These are phyloP conservation scores for Chorisops tibialis DNA, from an alignment of 2,888 invertebrate species.

Conservation along the genomic window DNA sequence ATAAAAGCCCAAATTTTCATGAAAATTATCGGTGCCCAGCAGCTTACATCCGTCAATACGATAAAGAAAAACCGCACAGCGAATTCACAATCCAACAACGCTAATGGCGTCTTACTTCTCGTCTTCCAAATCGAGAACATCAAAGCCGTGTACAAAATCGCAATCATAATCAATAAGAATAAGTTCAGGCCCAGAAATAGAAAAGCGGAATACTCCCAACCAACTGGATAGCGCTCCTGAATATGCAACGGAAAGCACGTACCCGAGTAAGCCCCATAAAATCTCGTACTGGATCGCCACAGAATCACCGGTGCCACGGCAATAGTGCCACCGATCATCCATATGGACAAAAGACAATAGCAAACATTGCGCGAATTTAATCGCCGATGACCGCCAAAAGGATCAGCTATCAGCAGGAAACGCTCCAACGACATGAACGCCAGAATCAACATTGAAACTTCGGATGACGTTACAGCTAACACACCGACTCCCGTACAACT, in stretches of 20 bases:
- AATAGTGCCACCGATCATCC: conserved; percentile 59
- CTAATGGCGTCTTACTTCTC: conserved; percentile 58
- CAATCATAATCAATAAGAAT: conserved; percentile 57
- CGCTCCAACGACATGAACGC: conserved; percentile 69
- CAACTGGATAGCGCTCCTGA: conserved; percentile 62
- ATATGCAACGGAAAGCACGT: conserved; percentile 70
- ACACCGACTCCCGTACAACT: conserved; percentile 62
- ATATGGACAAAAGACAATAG: conserved; percentile 56
- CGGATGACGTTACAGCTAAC: conserved; percentile 64
- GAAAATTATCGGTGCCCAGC: conserved; percentile 67
- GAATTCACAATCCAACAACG: conserved; percentile 61
- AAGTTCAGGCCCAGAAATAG: conserved; percentile 66
- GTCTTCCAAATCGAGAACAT: conserved; percentile 63
- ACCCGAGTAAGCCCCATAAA: conserved; percentile 63
- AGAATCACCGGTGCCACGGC: conserved; percentile 63
- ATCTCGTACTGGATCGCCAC: conserved; percentile 59
- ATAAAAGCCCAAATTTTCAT: conserved; percentile 62
- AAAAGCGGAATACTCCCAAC: conserved; percentile 71
- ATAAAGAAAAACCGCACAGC: conserved; percentile 66
- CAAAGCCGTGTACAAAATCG: conserved; percentile 60
- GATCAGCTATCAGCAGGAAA: conserved; percentile 61
- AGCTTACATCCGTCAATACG: conserved; percentile 65
- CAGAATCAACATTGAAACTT: conserved; percentile 66
- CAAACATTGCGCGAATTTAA: conserved; percentile 57
- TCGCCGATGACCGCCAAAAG: conserved; percentile 56